Evolutionary conservation across 2,888 invertebrate genomes (phyloP).

Genomic region (Phengaris arion): DNA sequence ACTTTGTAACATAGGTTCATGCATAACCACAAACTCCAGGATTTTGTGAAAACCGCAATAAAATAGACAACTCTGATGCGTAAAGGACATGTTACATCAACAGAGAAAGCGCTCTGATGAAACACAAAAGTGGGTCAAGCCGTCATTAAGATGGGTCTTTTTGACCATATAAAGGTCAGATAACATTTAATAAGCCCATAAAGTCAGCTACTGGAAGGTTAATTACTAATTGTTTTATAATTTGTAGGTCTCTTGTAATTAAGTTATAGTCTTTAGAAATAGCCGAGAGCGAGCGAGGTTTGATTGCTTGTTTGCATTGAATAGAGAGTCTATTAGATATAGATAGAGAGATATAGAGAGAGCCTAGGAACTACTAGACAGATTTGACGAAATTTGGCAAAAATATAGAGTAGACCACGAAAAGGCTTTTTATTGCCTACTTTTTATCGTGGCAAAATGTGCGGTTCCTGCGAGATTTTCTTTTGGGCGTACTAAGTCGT

Average conservation of each 20-base stretch:
- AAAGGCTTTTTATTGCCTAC: no score
- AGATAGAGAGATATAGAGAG: no score
- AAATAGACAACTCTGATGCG: background rate
- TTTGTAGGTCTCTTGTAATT: background rate
- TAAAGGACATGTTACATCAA: conserved; percentile 16
- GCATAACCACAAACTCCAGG: background rate
- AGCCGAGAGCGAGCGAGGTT: no score
- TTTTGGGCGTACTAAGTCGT: no score
- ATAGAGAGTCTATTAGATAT: no score
- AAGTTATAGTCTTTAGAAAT: background rate
- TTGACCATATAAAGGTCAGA: background rate
- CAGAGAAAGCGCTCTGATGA: conserved; percentile 8
- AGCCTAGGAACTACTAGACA: no score
- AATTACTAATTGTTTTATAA: conserved; percentile 14
- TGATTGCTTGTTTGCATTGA: no score
- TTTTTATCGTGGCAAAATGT: no score
- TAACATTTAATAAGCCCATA: background rate
- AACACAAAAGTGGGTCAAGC: conserved; percentile 1
- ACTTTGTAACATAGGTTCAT: background rate
- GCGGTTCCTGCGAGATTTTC: no score
- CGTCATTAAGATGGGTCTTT: background rate
- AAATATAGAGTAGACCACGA: no score
- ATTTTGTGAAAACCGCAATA: background rate
- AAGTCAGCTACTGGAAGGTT: background rate
- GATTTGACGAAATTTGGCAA: no score